phyloP scores from a whole-genome alignment of 2,797 vertebrate genomes.

The Darevskia nairensis region DNA sequence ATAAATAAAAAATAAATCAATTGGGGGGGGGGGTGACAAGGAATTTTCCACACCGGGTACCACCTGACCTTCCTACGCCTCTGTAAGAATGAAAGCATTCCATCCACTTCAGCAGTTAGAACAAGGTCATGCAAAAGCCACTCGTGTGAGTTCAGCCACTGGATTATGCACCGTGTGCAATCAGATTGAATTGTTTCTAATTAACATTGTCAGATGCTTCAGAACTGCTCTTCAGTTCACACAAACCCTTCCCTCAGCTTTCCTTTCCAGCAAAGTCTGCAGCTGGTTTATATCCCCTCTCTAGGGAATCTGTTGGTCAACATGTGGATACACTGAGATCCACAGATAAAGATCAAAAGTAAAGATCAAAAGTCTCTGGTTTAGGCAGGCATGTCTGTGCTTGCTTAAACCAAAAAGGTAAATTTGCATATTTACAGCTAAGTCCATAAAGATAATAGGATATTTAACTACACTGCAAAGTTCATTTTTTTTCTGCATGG shows the following conservation, averaged over 20 bases:
- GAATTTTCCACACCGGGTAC: no score
- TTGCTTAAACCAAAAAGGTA: not conserved
- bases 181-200: conserved; percentile 67
- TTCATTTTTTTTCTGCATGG: not conserved
- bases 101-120: fast-evolving
- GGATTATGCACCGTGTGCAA: conserved; percentile 53
- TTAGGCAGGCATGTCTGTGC: not conserved
- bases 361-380: no score
- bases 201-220: conserved; percentile 60
- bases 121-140: conserved; percentile 57
- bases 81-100: not conserved
- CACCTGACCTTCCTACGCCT: no score
- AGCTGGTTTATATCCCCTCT: not conserved
- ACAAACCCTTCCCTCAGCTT: not conserved
- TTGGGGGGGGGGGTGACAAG: no score
- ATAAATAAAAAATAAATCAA: no score
- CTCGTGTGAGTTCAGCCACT: conserved; percentile 3
- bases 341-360: no score
- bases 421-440: not conserved
- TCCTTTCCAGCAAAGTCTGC: conserved; percentile 13
- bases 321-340: not conserved
- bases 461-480: not conserved
- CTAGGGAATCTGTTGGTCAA: not conserved
- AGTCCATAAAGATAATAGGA: not conserved
- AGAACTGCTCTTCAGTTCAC: conserved; percentile 40